phyloP scores from a whole-genome alignment of 2,113 vertebrate genomes.

The Tursiops truncatus region DNA sequence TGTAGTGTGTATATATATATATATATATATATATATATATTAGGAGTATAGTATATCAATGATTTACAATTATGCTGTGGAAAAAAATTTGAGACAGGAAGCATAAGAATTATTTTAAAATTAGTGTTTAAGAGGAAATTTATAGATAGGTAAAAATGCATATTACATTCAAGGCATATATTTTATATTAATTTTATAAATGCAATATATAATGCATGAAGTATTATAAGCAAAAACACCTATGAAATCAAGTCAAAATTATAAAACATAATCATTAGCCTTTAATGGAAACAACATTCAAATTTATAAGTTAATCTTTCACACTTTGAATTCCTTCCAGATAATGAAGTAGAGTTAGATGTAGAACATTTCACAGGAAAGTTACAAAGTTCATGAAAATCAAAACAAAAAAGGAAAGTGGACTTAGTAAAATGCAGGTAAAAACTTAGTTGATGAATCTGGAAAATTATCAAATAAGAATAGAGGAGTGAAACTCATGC shows the following conservation, averaged over 20 bases:
- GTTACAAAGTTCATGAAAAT: neutral
- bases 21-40: too few species aligned
- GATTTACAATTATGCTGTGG: neutral
- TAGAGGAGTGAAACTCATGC: neutral
- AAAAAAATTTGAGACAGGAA: neutral
- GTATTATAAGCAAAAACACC: neutral
- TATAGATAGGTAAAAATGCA: neutral
- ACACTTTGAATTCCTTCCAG: neutral
- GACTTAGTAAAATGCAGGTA: neutral
- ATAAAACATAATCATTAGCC: neutral
- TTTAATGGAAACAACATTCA: neutral
- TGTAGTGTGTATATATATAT: too few species aligned
- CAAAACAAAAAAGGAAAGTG: neutral
- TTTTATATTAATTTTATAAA: neutral
- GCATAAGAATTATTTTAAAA: neutral
- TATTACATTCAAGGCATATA: neutral
- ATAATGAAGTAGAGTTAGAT: neutral
- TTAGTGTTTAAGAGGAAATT: neutral
- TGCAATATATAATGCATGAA: neutral
- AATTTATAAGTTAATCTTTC: neutral
- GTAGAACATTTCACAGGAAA: neutral
- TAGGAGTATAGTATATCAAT: neutral
- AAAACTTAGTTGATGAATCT: neutral
- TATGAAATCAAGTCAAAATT: neutral
- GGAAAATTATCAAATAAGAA: constrained; percentile 5